Evolutionary conservation across 2,888 invertebrate genomes (phyloP).

Genomic region (Macrophya alboannulata): DNA sequence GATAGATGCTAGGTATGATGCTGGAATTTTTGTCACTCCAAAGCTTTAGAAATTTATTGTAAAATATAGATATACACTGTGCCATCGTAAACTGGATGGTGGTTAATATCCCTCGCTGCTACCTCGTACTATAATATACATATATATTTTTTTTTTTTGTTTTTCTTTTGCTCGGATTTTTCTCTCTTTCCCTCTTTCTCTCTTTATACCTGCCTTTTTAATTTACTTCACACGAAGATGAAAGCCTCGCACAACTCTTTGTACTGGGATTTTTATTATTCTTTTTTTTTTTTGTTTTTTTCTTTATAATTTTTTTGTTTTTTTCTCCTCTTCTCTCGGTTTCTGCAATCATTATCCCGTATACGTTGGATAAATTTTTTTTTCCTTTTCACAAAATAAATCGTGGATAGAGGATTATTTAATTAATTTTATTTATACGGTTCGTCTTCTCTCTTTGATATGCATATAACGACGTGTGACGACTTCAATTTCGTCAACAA

Average conservation of each 20-base stretch:
- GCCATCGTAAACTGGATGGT: background rate
- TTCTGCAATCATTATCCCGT: background rate
- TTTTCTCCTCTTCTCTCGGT: background rate
- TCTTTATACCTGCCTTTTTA: constrained; percentile 4
- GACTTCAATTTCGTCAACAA: background rate
- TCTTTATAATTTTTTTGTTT: background rate
- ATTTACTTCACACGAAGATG: constrained; percentile 29
- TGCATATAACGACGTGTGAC: background rate
- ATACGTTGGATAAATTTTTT: background rate
- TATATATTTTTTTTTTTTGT: background rate
- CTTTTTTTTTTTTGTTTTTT: background rate
- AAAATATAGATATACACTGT: background rate
- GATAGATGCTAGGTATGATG: background rate
- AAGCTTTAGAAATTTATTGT: background rate
- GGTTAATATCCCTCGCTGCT: background rate
- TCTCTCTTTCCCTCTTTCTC: background rate
- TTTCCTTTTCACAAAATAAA: background rate
- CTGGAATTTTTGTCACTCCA: background rate
- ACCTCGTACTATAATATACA: background rate
- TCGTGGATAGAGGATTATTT: background rate
- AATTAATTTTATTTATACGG: background rate
- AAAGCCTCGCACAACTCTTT: background rate
- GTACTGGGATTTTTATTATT: background rate
- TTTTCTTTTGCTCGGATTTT: background rate
- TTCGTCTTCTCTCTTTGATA: background rate